Conservation (phyloP, 2,797 vertebrate species). For the Phoeniculus purpureus region DNA sequence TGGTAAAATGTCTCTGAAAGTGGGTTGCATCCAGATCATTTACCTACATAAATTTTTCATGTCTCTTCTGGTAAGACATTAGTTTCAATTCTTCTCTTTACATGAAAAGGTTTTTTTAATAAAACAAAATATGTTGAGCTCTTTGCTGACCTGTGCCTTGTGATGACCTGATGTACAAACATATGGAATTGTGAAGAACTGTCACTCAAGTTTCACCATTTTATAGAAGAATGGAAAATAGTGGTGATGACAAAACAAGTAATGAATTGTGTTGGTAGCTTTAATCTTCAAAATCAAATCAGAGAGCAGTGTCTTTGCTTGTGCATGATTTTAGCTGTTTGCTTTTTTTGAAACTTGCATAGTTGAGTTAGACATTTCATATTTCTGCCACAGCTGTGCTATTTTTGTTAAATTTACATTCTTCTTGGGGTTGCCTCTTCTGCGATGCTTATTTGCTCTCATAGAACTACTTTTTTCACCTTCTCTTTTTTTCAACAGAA, state of each 20-base stretch:
- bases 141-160: background rate
- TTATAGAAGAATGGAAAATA: background rate
- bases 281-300: background rate
- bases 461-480: background rate
- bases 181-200: background rate
- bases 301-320: background rate
- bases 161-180: background rate
- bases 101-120: background rate
- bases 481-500: constrained; percentile 68
- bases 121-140: background rate
- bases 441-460: background rate
- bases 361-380: background rate
- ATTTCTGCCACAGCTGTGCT: background rate
- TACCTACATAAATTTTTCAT: constrained; percentile 94
- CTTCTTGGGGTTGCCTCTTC: background rate
- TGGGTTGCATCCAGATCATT: constrained; percentile 94
- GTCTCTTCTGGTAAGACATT: constrained; percentile 88
- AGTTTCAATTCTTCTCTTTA: background rate
- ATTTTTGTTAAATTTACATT: background rate
- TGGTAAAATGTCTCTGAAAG: constrained; percentile 88
- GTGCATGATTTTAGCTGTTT: background rate
- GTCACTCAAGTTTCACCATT: background rate
- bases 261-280: background rate
- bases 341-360: background rate
- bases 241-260: background rate